Percentiles rank a stretch among this genome's conserved stretches.
Evolutionary conservation across 2,797 vertebrate species (phyloP).

Genomic region (Odontamblyopus rebecca): DNA sequence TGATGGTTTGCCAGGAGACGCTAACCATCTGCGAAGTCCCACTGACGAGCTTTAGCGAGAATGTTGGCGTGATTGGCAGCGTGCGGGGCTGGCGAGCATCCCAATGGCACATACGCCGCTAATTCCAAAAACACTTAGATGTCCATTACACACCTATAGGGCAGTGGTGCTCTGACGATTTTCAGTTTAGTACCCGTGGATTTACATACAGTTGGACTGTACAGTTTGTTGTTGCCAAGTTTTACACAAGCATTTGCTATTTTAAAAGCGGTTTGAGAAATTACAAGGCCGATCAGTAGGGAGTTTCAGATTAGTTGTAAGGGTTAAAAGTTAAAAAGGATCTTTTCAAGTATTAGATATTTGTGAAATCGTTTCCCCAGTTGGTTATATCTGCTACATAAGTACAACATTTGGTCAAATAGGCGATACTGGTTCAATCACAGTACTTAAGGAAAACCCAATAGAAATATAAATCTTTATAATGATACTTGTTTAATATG

Average conservation of each 20-base stretch:
- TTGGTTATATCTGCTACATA: no score
- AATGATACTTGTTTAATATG: no score
- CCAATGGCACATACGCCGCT: conserved; percentile 34
- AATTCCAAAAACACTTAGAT: conserved; percentile 43
- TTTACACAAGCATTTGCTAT: background rate
- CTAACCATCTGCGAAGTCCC: conserved; percentile 37
- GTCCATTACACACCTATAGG: background rate
- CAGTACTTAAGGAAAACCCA: no score
- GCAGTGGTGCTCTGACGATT: background rate
- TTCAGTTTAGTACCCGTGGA: background rate
- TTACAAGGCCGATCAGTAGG: background rate
- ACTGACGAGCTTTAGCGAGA: conserved; percentile 33
- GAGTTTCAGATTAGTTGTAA: no score
- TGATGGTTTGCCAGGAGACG: conserved; percentile 46
- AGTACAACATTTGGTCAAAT: no score
- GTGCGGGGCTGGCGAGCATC: conserved; percentile 28
- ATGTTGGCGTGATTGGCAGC: conserved; percentile 48
- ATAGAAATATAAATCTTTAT: no score
- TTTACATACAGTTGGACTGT: background rate
- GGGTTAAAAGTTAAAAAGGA: no score
- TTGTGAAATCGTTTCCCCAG: no score
- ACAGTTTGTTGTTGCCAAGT: background rate
- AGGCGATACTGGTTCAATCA: no score
- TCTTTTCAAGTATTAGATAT: no score
- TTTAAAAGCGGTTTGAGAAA: background rate